These are phyloP conservation scores for Idris sp. DNA, from an alignment of 1,140 invertebrate genomes.

Conservation along the genomic window DNA sequence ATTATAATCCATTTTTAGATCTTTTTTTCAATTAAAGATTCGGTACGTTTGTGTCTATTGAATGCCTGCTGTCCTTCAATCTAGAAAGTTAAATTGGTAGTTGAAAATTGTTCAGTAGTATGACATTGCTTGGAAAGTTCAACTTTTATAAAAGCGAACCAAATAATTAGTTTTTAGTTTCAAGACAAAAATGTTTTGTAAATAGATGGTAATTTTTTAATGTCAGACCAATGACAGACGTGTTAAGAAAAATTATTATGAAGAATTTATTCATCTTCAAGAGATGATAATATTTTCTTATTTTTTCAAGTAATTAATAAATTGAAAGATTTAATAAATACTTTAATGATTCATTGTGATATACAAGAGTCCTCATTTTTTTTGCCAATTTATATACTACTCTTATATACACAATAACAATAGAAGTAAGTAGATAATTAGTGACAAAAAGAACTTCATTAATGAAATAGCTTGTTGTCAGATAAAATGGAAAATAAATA, in stretches of 20 bases:
- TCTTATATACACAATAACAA: too few species aligned
- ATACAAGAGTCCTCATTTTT: too few species aligned
- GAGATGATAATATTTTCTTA: too few species aligned
- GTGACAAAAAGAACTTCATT: too few species aligned
- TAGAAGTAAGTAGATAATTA: too few species aligned
- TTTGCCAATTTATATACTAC: too few species aligned
- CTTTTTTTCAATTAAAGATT: neutral
- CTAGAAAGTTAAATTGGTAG: constrained; percentile 19
- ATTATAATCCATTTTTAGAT: constrained; percentile 27
- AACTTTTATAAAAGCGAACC: constrained; percentile 16
- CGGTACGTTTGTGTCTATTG: constrained; percentile 1
- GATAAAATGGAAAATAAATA: too few species aligned
- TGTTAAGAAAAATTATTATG: constrained; percentile 17
- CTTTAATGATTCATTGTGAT: too few species aligned
- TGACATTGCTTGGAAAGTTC: constrained; percentile 8
- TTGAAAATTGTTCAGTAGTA: constrained; percentile 12
- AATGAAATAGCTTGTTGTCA: too few species aligned
- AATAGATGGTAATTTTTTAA: constrained; percentile 50
- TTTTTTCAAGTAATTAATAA: constrained; percentile 25
- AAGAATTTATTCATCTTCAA: too few species aligned
- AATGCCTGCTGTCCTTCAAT: neutral
- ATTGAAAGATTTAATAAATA: neutral
- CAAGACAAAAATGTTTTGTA: constrained; percentile 36
- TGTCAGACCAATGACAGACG: constrained; percentile 17
- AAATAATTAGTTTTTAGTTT: constrained; percentile 33